Conservation (phyloP, 1,140 invertebrate species). For the Pogonomyrmex barbatus region DNA sequence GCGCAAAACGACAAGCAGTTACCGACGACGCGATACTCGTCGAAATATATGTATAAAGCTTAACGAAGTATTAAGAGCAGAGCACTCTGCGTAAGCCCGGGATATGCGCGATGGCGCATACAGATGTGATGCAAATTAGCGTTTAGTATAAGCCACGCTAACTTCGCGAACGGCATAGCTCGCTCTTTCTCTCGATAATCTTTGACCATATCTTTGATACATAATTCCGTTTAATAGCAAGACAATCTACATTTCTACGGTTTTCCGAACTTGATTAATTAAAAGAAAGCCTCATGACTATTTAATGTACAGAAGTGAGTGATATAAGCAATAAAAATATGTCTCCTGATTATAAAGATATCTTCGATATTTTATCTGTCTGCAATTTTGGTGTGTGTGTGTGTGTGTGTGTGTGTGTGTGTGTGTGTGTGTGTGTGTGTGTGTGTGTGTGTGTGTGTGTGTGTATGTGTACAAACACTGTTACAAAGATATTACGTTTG, state of each 20-base stretch:
- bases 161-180: constrained; percentile 54
- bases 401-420: too few species aligned
- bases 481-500: constrained; percentile 66
- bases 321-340: neutral
- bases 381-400: too few species aligned
- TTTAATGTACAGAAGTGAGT: neutral
- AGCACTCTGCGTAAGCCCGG: constrained; percentile 81
- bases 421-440: too few species aligned
- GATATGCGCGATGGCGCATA: constrained; percentile 83
- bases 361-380: too few species aligned
- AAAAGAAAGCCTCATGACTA: neutral
- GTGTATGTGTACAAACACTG: constrained; percentile 26
- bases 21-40: neutral
- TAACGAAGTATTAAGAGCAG: constrained; percentile 83
- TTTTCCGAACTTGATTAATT: constrained; percentile 3
- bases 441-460: too few species aligned
- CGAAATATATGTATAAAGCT: constrained; percentile 76
- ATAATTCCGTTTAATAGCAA: constrained; percentile 67
- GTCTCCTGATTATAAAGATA: neutral
- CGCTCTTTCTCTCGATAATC: constrained; percentile 33
- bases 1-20: constrained; percentile 39
- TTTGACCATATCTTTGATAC: constrained; percentile 63
- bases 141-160: constrained; percentile 82
- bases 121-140: constrained; percentile 84
- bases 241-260: constrained; percentile 23